Evolutionary conservation across 2,888 invertebrate genomes (phyloP), one percentile per base, ranked within the genome.

Genomic region (Cerastis leucographa): DNA sequence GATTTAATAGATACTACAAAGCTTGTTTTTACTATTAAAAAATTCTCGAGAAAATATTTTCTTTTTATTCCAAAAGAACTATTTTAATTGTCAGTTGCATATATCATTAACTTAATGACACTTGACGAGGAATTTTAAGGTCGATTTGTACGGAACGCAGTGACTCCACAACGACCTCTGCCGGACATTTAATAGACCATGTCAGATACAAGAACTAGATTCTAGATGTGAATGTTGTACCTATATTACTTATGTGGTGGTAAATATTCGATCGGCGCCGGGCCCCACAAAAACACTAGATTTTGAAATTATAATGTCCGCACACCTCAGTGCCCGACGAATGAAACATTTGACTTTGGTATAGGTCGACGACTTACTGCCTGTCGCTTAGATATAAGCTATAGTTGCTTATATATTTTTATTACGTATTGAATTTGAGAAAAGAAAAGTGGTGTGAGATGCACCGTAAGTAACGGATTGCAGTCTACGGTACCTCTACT

Each of bases 221-320:
- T 84, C 67, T 76, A 80, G 78, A 75, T 72, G 71, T 81, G 74
- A 79, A 67, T 84, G 81, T 80, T 70, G 75, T 79, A 77, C 69
- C 78, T 79, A 78, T 67, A 76, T 75, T n/a, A n/a, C n/a, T 74
- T 71, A 72, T 66, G n/a, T 73, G 51, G 80, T 84, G 78, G 78
- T 88, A 84, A 87, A 88, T 86, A 90, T 88, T 85, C 88, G 86
- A 84, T 82, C 83, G 85, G 75, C 88, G 87, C 85, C 87, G 85
- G 84, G 86, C 87, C 83, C 81, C 87, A 91, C 90, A 92, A 92
- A 92, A 94, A 91, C 90, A 88, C 89, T 89, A 88, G 80, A 88
- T 93, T 93, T 93, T 94, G 89, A 93, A 94, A 94, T 93, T 92
- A 89, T 92, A 93, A 94, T 92, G 79, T 81, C 76, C 75, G 59